Evolutionary conservation across 2,797 vertebrate genomes (phyloP), one percentile per base, ranked within the genome.

Genomic region (Steatocranus sp.): DNA sequence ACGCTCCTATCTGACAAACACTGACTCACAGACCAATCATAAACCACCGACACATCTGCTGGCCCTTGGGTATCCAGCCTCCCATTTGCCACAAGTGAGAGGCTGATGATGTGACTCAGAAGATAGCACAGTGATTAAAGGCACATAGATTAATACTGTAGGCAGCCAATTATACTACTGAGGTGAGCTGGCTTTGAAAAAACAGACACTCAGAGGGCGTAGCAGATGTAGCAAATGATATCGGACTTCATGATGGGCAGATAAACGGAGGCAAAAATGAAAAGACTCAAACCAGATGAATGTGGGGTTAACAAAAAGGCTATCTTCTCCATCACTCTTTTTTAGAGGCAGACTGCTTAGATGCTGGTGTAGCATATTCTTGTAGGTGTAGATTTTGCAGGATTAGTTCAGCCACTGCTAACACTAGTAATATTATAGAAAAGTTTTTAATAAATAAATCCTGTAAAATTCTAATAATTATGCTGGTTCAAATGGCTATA

Each of bases 31-130:
- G 49, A 73, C 76, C 68, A 75, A 58, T 83, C 83, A 41, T 76
- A 77, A 91, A 86, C 91, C 91, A 82, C 86, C 4, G 12, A 82
- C 89, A 93, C 93, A 93, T 93, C 90, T 92, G 94, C 87, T 34
- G 86, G 49, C 43, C 78, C 78, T 88, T 86, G 41, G 76, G 78
- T 79, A 20, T 74, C 74, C 32, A 9, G 83, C 84, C 46, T 70
- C 84, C 74, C 76, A 49, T 17, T 30, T 48, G 58, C 85, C 90
- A 88, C 90, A 89, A 91, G 78, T 79, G 77, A 88, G 76, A 89
- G 50, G 61, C 43, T 11, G 2, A 79, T n/a, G 7, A 81, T 80
- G 78, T 91, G 91, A 90, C 82, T 90, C 82, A 86, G 68, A 63
- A 79, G 81, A 87, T 82, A 70, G 83, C 89, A 87, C n/a, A 41